Base-by-base conservation (phyloP, 2,113 vertebrate species). In the Oncorhynchus masou region DNA sequence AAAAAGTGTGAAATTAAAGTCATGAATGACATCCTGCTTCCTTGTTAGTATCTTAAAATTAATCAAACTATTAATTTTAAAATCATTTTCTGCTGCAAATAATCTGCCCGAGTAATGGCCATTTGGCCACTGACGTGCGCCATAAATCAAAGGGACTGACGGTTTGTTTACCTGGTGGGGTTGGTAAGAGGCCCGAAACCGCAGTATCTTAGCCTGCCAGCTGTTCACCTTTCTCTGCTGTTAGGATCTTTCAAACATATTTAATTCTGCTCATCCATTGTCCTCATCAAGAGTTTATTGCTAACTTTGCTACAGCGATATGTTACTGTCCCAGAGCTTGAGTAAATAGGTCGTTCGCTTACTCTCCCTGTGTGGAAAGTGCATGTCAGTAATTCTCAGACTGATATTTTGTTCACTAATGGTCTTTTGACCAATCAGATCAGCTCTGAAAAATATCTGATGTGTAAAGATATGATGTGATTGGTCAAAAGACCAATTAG, bases 201-300 rank as follows among this genome's bases (percentile, higher is more conserved):
- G 87, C 91, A 86, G 88, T 94, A 93, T 94, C 93, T 92, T 79
- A 81, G 81, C 79, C 74, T 22, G 83, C 85, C 92, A 93, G 92
- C 87, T 92, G 92, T 84, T 88, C 86, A 0, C 80, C 65, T 6
- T 60, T 70, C 79, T 75, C 83, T 49, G 79, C 79, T 57, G 73
- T 84, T 68, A 64, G 77, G 90, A 92, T 92, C 91, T 82, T 59
- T 86, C 82, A 84, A 83, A 90, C 84, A 85, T 86, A 34, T 79
- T 81, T 80, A 78, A 87, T 89, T 89, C 82, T 74, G 70, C 83
- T 82, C 73, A 70, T 65, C 76, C 78, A 84, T 93, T 91, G 90
- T 92, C 81, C 78, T 81, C 78, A 81, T 79, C 65, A 82, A 78
- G 85, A 91, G 72, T 90, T 89, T 66, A 75, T 80, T 31, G 71